Evolutionary conservation across 2,888 invertebrate genomes (phyloP), one percentile per base, ranked within the genome.

Genomic region (Calameuta filiformis): DNA sequence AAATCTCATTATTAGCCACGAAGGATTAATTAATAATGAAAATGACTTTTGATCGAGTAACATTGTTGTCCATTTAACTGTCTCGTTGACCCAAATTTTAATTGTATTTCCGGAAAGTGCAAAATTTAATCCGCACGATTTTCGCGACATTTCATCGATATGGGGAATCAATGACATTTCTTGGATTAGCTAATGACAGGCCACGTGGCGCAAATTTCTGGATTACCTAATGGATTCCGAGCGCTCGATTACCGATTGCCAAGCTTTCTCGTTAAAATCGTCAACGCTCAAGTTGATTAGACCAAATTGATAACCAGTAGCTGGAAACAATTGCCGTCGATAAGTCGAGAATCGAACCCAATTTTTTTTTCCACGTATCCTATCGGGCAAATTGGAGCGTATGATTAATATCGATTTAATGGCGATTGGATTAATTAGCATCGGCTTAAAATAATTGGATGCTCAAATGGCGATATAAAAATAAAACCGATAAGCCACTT

Each of bases 11-110:
- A 6, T 23, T 56, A 2, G 56, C 9, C 6, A 56, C 15, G 71
- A 74, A 75, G 75, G 71, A 75, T 30, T 56, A 1, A 75, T 68
- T 34, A 68, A 56, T 15, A 40, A 56, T 56, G 56, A 56, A 56
- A 56, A 23, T 23, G 56, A 56, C 23, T 9, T 9, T 23, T 2
- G 9, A 23, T 23, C 23, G 23, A 56, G 2, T 56, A 23, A 56
- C 56, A 23, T 23, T 56, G 0, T 56, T 56, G 9, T 23, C 56
- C 56, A 1, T 23, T 56, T 9, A 9, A 9, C 1, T 23, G 23
- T 9, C 23, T 2, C 23, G 40, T 23, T 56, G 6, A 56, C 1
- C 2, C 1, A 9, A 2, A 56, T 9, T 23, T 9, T 23, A 23
- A 56, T 1, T 15, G 15, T 9, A 9, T 56, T 23, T 56, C 23